Conservation (phyloP, 2,888 invertebrate species). For the Timandra comae region DNA sequence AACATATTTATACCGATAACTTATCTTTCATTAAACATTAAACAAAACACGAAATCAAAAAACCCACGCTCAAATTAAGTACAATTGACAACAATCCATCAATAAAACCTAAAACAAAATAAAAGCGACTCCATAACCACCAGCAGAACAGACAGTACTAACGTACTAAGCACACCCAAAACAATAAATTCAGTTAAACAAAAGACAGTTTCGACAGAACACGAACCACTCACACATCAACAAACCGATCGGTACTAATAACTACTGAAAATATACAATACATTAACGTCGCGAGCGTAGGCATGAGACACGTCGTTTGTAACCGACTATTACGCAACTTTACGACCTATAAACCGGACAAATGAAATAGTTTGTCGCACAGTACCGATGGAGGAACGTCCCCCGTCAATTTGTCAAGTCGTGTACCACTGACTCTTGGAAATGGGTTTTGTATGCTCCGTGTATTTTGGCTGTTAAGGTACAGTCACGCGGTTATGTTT, state of each 20-base stretch:
- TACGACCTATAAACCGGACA: conserved; percentile 49
- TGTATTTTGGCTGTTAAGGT: conserved; percentile 16
- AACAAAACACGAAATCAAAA: too few relatives aligned
- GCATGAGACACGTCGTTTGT: conserved; percentile 6
- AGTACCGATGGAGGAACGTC: conserved; percentile 30
- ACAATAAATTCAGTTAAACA: too few relatives aligned
- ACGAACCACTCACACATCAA: conserved; percentile 16
- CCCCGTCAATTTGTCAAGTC: conserved; percentile 44
- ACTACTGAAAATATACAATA: conserved; percentile 36
- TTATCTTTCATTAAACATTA: too few relatives aligned
- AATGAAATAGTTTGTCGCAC: conserved; percentile 47
- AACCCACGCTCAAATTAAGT: too few relatives aligned
- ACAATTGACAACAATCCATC: too few relatives aligned
- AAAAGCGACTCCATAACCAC: too few relatives aligned
- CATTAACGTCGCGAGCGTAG: conserved; percentile 29
- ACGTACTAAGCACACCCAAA: not conserved
- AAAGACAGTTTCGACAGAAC: conserved; percentile 6
- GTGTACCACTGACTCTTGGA: conserved; percentile 29
- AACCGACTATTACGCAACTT: conserved; percentile 22
- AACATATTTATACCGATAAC: too few relatives aligned
- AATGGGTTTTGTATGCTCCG: conserved; percentile 41
- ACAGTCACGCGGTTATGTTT: conserved; percentile 7
- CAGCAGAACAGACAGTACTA: too few relatives aligned
- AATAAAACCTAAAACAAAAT: too few relatives aligned
- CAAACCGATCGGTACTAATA: conserved; percentile 26